A percentile compares a stretch with the other conserved stretches of the same genome.
Conservation (phyloP, 1,140 invertebrate species). For the Drosophila jambulina region DNA sequence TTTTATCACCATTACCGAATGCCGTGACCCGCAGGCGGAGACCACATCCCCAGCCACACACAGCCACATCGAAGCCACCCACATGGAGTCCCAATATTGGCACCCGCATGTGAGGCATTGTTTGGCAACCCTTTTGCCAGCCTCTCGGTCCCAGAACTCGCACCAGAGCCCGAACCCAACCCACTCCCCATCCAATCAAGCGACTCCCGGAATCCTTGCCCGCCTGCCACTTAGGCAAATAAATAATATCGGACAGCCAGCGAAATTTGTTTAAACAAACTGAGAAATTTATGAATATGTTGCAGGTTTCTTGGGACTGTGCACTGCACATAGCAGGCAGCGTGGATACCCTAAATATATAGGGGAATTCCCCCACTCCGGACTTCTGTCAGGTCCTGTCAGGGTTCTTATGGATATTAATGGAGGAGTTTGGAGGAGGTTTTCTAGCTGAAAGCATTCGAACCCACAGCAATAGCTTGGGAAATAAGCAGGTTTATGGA, state of each 20-base stretch:
- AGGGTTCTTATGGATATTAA: conserved; percentile 63
- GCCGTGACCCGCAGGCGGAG: conserved; percentile 68
- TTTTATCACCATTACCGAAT: conserved; percentile 81
- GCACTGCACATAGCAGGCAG: background rate
- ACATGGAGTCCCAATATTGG: conserved; percentile 60
- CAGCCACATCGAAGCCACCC: conserved; percentile 17
- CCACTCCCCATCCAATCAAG: conserved; percentile 68
- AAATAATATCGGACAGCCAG: conserved; percentile 69
- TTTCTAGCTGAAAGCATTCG: background rate
- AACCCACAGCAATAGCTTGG: no score
- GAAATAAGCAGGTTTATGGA: background rate
- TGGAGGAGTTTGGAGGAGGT: conserved; percentile 2
- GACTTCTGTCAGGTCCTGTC: background rate
- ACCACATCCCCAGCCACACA: background rate
- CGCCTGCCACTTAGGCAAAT: conserved; percentile 72
- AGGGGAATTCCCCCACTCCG: background rate
- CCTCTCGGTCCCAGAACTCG: background rate
- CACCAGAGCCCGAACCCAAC: background rate
- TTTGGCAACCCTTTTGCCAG: conserved; percentile 51
- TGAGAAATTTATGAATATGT: conserved; percentile 78
- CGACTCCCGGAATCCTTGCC: conserved; percentile 13
- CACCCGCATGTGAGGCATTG: conserved; percentile 53
- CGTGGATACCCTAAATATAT: background rate
- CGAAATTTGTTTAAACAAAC: conserved; percentile 77
- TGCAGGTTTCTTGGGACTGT: conserved; percentile 36